These are phyloP conservation scores for Gerris lacustris DNA, from an alignment of 2,888 invertebrate genomes.

Conservation along the genomic window DNA sequence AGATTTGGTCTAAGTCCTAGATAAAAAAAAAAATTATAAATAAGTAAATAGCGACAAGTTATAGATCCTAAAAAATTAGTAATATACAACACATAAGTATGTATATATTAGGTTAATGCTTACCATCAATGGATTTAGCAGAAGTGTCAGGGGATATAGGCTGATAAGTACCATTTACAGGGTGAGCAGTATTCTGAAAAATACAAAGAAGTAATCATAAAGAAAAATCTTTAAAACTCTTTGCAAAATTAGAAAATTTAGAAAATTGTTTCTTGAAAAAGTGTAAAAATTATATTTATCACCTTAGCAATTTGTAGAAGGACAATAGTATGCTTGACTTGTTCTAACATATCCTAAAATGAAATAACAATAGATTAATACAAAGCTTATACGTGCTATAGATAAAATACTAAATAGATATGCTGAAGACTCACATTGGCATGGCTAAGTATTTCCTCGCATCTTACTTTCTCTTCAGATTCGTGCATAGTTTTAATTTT, in stretches of 20 bases:
- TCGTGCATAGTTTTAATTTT: conserved; percentile 51
- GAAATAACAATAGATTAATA: conserved; percentile 29
- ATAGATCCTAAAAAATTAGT: background rate
- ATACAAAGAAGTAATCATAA: background rate
- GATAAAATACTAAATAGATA: too few relatives aligned
- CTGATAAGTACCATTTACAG: conserved; percentile 77
- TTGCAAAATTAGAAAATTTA: too few relatives aligned
- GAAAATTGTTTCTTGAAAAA: too few relatives aligned
- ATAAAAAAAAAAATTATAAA: background rate
- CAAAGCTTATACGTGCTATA: too few relatives aligned
- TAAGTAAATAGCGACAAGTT: background rate
- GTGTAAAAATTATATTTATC: background rate
- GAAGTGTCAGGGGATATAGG: conserved; percentile 27
- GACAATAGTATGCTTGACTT: conserved; percentile 96
- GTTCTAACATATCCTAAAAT: conserved; percentile 81
- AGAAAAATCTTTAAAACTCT: background rate
- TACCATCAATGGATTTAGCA: conserved; percentile 26
- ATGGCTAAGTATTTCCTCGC: conserved; percentile 57
- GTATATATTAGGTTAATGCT: background rate
- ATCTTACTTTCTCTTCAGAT: conserved; percentile 52
- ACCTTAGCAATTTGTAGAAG: conserved; percentile 96
- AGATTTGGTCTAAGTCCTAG: conserved; percentile 11
- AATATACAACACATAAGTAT: too few relatives aligned
- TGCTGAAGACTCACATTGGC: conserved; percentile 41
- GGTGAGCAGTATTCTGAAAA: conserved; percentile 74